A percentile compares a stretch with the other conserved stretches of the same genome.
Evolutionary conservation across 1,140 invertebrate species (phyloP).

Genomic region (Drosophila setifemur): DNA sequence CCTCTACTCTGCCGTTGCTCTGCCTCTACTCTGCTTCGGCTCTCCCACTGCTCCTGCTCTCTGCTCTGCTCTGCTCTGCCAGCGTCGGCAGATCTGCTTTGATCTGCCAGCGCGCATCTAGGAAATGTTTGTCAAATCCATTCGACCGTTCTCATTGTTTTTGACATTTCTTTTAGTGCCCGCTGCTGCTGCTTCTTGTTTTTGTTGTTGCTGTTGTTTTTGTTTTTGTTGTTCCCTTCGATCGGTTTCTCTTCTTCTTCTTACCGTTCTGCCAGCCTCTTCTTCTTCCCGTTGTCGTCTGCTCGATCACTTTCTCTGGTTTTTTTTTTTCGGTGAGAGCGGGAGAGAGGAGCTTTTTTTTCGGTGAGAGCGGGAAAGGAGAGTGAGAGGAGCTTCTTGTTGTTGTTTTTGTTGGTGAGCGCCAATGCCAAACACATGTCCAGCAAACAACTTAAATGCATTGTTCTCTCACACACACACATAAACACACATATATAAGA

Average conservation of each 20-base stretch:
- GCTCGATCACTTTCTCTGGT: constrained; percentile 39
- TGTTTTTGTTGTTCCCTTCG: neutral
- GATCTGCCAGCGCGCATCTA: constrained; percentile 81
- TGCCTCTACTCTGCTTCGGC: constrained; percentile 26
- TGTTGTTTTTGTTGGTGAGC: constrained; percentile 2
- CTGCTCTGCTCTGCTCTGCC: constrained; percentile 17
- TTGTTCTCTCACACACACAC: constrained; percentile 21
- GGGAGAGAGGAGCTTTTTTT: neutral
- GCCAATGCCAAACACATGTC: constrained; percentile 42
- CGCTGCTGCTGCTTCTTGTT: constrained; percentile 12
- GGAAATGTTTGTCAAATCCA: constrained; percentile 82
- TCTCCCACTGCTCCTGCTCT: neutral
- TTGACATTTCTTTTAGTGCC: constrained; percentile 79
- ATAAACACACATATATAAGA: too few species aligned
- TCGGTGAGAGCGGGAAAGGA: neutral
- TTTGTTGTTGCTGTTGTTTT: neutral
- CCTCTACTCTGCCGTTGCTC: constrained; percentile 8
- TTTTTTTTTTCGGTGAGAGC: neutral
- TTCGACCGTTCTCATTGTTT: constrained; percentile 81
- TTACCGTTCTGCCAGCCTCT: neutral
- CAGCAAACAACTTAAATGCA: constrained; percentile 27
- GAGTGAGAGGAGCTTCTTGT: constrained; percentile 5
- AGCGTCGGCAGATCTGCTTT: constrained; percentile 55
- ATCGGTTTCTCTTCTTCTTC: neutral
- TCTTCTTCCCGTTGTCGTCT: constrained; percentile 15